Percentiles rank a stretch among this genome's conserved stretches.
Evolutionary conservation across 1,140 invertebrate genomes (phyloP).

Genomic region (Chrysomallon squamiferum): DNA sequence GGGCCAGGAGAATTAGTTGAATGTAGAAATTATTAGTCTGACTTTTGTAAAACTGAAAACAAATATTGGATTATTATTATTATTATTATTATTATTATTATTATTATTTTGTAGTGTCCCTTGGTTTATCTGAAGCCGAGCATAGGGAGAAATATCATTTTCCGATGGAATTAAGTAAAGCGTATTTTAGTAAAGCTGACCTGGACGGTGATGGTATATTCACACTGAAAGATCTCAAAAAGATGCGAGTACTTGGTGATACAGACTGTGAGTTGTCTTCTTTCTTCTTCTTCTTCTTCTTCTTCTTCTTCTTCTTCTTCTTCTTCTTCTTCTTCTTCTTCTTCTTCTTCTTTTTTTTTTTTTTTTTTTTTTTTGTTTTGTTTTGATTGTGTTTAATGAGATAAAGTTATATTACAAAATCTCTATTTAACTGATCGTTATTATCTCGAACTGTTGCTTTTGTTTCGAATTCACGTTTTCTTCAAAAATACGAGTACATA

Average conservation of each 20-base stretch:
- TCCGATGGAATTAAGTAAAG: not conserved
- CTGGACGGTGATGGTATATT: not conserved
- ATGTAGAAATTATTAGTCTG: too few species aligned
- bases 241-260: not conserved
- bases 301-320: conserved; percentile 1
- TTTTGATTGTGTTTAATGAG: not conserved
- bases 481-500: not conserved
- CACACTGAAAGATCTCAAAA: too few species aligned
- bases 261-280: too few species aligned
- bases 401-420: not conserved
- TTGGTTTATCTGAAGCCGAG: not conserved
- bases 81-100: too few species aligned
- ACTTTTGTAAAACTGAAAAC: too few species aligned
- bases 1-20: too few species aligned
- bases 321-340: not conserved
- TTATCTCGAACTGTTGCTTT: not conserved
- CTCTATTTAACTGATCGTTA: not conserved
- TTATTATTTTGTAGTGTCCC: too few species aligned
- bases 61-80: too few species aligned
- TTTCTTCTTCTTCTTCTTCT: not conserved
- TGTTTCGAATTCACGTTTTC: not conserved
- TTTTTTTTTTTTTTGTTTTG: too few species aligned
- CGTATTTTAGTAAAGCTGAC: not conserved
- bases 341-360: not conserved
- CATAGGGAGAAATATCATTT: not conserved